Conservation (phyloP, 2,797 vertebrate genomes). For the Smutsia gigantea region DNA sequence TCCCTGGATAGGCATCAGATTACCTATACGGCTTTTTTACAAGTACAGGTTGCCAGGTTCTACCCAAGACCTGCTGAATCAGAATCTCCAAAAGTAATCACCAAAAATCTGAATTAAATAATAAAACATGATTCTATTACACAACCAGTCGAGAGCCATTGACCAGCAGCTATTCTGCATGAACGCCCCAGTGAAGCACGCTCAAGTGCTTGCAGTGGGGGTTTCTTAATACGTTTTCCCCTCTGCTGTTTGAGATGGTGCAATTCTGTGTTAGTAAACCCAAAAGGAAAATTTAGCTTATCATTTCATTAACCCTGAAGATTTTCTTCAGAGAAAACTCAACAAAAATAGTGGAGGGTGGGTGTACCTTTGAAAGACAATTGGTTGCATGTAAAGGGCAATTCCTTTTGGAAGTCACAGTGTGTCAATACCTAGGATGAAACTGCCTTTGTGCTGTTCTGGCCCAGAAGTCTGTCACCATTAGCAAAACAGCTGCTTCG, state of each 20-base stretch:
- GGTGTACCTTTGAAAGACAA: slow-evolving; percentile 17
- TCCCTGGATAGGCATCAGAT: slow-evolving; percentile 19
- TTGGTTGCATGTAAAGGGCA: slow-evolving; percentile 17
- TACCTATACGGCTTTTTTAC: not conserved
- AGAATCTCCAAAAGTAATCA: not conserved
- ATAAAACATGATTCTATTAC: not conserved
- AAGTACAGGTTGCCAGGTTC: not conserved
- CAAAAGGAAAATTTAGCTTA: not conserved
- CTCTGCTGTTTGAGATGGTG: not conserved
- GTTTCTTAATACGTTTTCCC: not conserved
- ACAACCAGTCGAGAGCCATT: not conserved
- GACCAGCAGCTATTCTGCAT: not conserved
- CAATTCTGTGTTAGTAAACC: not conserved
- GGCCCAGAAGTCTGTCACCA: not conserved
- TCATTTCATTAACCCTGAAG: not conserved
- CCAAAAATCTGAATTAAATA: not conserved
- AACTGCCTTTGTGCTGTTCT: not conserved
- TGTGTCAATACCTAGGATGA: slow-evolving; percentile 23
- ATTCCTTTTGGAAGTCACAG: slow-evolving; percentile 36
- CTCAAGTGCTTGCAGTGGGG: not conserved
- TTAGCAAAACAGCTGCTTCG: not conserved
- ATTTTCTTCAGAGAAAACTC: slow-evolving; percentile 40
- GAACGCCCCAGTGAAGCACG: not conserved
- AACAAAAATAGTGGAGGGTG: not conserved
- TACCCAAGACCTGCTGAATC: slow-evolving; percentile 16